Base-by-base conservation (phyloP, 2,888 invertebrate genomes). In the Ariolimax columbianus region DNA sequence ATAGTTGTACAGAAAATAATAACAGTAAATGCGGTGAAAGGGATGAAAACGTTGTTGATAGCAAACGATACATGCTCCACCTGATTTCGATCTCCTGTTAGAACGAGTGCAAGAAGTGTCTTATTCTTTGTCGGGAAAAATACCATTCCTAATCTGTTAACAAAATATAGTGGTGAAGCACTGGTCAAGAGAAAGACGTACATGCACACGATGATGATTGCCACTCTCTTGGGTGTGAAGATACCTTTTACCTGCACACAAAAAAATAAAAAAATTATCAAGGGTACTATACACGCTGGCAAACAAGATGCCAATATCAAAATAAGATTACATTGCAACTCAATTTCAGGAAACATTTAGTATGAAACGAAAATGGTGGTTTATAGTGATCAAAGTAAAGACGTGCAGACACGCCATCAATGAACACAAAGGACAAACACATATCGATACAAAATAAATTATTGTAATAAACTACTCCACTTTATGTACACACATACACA, bases 171-270 rank as follows among this genome's bases (percentile, higher is more conserved):
- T 36, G 78, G 78, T 26, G 78, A 36, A 7, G 33, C 78, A 38
- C 78, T 59, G 33, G 38, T 23, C 11, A 59, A 17, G 4, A 78
- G 59, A 4, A 63, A 2, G 40, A 78, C 14, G 26, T 51, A 78
- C 9, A 78, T 26, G 38, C 78, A 78, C 14, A 59, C 38, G 63
- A 78, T 78, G 63, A 78, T 40, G 51, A 51, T 33, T 2, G 75
- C 51, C 47, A 75, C 75, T 51, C 75, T 47, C 51, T 75, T 75
- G 7, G 75, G 51, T 19, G 75, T 75, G 26, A 75, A 47, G 33
- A 75, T 75, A 47, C 47, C 40, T 17, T 75, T 75, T 23, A 75
- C 75, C 75, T 75, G 75, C 4, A 38, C 23, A 72, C 17, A 38
- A 19, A 72, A 19, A 40, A 55, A 23, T 7, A 23, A 55, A 17